Evolutionary conservation across 2,888 invertebrate species (phyloP), one percentile per base, ranked within the genome.

Genomic region (Nasonia oneida): DNA sequence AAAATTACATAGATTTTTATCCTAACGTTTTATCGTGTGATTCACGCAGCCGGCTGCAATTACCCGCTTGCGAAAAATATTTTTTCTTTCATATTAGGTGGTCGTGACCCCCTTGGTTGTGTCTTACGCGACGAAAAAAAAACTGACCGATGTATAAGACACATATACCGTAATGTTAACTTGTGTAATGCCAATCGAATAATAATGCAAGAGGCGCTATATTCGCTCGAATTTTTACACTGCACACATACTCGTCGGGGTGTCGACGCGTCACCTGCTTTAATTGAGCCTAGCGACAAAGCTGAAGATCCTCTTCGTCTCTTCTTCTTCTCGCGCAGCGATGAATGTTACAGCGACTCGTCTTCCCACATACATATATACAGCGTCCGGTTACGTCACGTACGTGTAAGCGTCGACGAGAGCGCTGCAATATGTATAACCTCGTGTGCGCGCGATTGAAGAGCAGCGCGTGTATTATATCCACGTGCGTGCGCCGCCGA

Each of bases 1-100:
- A 23, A 77, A 77, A 50, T 67, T 47, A 47, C 70, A 50, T 47
- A 50, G 50, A 42, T 70, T 33, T 79, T n/a, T 47, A 18, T 79
- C 29, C 71, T 18, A 47, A 15, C 64, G 33, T 15, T 23, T 70
- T 67, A 18, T 67, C 12, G n/a, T 3, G 18, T 6, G 4, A 4
- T 14, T 6, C 2, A 6, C 10, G 29, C 23, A 8, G 2, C 6
- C n/a, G 10, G 12, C 23, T 64, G 64, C 64, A 64, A 64, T 64
- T 23, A 12, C 64, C 1, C 2, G 23, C 64, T 64, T 64, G 64
- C 12, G 29, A 64, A 29, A 64, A 8, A 0, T 53, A 0, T 53
- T 57, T 57, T 57, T n/a, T 57, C 3, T n/a, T 57, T 57, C 15
- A 5, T 57, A 18, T 4, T n/a, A 18, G 57, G 3, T 64, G 64